Evolutionary conservation across 1,140 invertebrate species (phyloP), one percentile per base, ranked within the genome.

Genomic region (Drosophila paulistorum): DNA sequence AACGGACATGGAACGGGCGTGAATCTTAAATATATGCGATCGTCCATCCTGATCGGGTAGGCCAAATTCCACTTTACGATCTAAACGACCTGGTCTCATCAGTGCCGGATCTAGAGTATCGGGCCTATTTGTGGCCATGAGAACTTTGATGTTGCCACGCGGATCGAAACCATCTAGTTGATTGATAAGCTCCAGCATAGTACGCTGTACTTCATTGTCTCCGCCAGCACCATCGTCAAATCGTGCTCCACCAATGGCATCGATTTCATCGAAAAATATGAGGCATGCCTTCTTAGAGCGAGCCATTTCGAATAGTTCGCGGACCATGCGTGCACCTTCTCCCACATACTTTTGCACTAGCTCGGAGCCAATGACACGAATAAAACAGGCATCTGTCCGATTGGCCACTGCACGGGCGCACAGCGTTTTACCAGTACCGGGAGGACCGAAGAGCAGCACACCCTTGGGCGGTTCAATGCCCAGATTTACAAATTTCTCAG

Each of bases 201-300:
- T 99, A 92, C 99, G 95, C 93, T 99, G 99, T 1, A 99, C 98
- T 93, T 99, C 98, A 90, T 99, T 99, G 90, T 99, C 98, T 10
- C 98, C 98, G 65, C 99, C 99, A 59, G 98, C 98, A 41, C 99
- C 99, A 93, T 99, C 99, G 92, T 99, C 99, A 92, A 99, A 99
- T 62, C 94, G 94, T 35, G 99, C 98, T 45, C 99, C 98, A 79
- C 99, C 99, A 90, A 99, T 99, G 33, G 99, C 99, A 93, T 99
- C 99, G 91, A 99, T 99, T 95, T 99, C 99, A 94, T 99, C 99
- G 93, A 99, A 99, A 94, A 99, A 99, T 68, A 99, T 99, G 1
- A 99, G 94, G 92, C 99, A 99, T 7, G 99, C 99, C 92, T 99
- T 99, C 93, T 99, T 99, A 83, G 97, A 99, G 54, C 99, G 94